Conservation (phyloP, 2,797 vertebrate species). For the Chromis chromis region DNA sequence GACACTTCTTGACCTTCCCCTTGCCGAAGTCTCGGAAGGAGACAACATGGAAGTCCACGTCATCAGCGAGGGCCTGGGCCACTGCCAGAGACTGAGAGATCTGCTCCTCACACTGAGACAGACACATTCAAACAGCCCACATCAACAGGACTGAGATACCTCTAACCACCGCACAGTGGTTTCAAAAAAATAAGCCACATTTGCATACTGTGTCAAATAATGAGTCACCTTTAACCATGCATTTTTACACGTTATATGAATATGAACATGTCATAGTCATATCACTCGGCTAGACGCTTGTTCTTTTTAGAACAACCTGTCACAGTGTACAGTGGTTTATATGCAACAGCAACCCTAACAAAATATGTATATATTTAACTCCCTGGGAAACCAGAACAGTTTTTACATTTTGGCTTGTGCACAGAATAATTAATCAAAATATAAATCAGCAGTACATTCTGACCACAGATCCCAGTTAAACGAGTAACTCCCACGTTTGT, state of each 20-base stretch:
- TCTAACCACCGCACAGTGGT: not conserved
- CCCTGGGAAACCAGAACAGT: too few relatives aligned
- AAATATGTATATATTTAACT: too few relatives aligned
- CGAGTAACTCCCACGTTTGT: not conserved
- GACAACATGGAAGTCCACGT: conserved; percentile 88
- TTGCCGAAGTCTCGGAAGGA: conserved; percentile 91
- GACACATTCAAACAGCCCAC: conserved; percentile 8
- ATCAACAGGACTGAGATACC: not conserved
- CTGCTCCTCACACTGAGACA: conserved; percentile 85
- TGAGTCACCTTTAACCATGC: not conserved
- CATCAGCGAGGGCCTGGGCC: conserved; percentile 86
- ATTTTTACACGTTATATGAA: not conserved
- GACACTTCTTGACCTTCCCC: conserved; percentile 87
- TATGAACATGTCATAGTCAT: not conserved
- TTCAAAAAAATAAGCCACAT: not conserved
- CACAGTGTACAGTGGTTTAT: not conserved
- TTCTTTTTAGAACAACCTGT: not conserved
- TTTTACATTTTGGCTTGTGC: too few relatives aligned
- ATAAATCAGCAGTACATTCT: too few relatives aligned
- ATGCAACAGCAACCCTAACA: not conserved
- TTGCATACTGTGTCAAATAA: not conserved
- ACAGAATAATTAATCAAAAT: too few relatives aligned
- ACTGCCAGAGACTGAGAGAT: conserved; percentile 85
- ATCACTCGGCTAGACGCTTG: too few relatives aligned
- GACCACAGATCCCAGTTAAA: too few relatives aligned